Evolutionary conservation across 2,888 invertebrate species (phyloP), one percentile per base, ranked within the genome.

Genomic region (Automeris io): DNA sequence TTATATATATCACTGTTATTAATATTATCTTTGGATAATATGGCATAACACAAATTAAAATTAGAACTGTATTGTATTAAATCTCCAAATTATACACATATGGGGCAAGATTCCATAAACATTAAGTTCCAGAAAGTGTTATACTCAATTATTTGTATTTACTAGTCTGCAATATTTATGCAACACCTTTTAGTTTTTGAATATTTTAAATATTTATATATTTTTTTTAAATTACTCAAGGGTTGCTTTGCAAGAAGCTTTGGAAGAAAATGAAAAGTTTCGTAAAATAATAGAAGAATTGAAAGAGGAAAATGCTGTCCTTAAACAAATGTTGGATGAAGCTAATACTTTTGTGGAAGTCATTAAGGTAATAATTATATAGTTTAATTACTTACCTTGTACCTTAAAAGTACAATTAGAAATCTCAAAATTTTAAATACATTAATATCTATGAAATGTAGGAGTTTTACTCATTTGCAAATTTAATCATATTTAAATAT

Each of bases 281-380:
- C 69, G 70, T 9, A 76, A 87, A 57, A 77, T 80, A 7, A 76
- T 89, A 42, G 77, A 83, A 37, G 80, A 82, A 18, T 67, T 91
- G 2, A 87, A 88, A 55, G 91, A 93, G 64, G 91, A 94, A 61
- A 91, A 91, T 58, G 76, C 76, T 40, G 79, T 90, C 43, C 91
- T 90, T 40, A 91, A 92, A 62, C 89, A 90, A 61, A 92, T 94
- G 91, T 67, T 94, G 21, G 91, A 92, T 25, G 94, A 94, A 70
- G 90, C 93, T 0, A 91, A 90, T 57, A 86, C 89, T 61, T 87
- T 95, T 46, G 91, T 94, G 18, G 92, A 93, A 81, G 90, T 94
- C 16, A 83, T 95, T 7, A 92, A 92, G 80, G 93, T 90, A 86
- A 12, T 3, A 13, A 5, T 8, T 25, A 5, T 25, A 5, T 19